Conservation (phyloP, 2,888 invertebrate genomes). For the Drosophila helvetica region DNA sequence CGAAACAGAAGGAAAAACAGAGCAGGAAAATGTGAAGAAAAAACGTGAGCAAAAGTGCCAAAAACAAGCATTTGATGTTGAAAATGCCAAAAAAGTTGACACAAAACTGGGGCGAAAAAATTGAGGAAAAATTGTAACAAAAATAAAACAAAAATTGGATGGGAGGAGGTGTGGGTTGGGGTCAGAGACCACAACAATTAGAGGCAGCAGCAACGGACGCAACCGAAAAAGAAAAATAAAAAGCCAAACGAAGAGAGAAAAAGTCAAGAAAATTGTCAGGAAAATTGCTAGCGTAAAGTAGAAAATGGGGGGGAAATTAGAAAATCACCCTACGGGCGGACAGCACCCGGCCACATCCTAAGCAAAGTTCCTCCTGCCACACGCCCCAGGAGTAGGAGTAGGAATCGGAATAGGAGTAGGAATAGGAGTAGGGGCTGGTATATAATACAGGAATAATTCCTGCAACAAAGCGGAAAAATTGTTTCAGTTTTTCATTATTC, state of each 20-base stretch:
- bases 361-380: not conserved
- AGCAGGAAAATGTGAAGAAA: not conserved
- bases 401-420: too few species aligned
- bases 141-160: not conserved
- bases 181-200: constrained; percentile 21
- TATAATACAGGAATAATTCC: not conserved
- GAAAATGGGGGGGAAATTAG: constrained; percentile 21
- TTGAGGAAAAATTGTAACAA: constrained; percentile 4
- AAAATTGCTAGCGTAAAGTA: constrained; percentile 22
- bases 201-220: constrained; percentile 27
- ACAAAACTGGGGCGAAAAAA: constrained; percentile 23
- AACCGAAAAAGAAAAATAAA: not conserved
- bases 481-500: not conserved
- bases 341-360: not conserved
- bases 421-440: not conserved
- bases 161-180: too few species aligned
- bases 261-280: constrained; percentile 10
- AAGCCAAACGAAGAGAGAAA: not conserved
- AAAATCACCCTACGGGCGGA: constrained; percentile 2
- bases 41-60: constrained; percentile 19
- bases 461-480: constrained; percentile 1
- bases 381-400: not conserved
- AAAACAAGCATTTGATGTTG: not conserved
- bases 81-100: constrained; percentile 5
- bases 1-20: not conserved